phyloP scores from a whole-genome alignment of 2,113 vertebrate species.

The Cyanoramphus novaezelandiae region DNA sequence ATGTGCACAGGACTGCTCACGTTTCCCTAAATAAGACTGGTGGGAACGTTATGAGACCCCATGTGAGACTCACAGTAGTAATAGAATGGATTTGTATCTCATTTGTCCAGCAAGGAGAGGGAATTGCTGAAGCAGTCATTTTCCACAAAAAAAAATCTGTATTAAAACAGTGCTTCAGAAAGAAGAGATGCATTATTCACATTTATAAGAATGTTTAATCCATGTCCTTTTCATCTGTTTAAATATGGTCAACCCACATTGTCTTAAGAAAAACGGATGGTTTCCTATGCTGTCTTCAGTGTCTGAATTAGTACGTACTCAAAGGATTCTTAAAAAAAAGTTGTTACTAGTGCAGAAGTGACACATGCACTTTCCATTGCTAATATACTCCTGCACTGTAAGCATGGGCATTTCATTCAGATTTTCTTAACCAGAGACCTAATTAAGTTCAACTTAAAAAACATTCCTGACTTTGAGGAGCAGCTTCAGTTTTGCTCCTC shows the following conservation, averaged over 20 bases:
- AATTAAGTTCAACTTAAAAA: neutral
- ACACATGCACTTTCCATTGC: neutral
- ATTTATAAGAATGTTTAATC: neutral
- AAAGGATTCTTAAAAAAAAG: neutral
- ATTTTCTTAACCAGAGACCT: neutral
- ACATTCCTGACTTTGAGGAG: neutral
- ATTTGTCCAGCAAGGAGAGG: neutral
- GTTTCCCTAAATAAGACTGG: neutral
- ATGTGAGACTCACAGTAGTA: neutral
- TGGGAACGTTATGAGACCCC: neutral
- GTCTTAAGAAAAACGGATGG: neutral
- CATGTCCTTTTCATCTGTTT: neutral
- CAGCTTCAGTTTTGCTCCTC: neutral
- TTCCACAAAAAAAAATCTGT: neutral
- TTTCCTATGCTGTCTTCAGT: neutral
- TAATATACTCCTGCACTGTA: neutral
- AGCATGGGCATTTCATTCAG: neutral
- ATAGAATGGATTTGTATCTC: neutral
- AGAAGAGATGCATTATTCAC: neutral
- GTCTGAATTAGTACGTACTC: neutral
- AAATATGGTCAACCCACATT: neutral
- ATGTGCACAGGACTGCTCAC: neutral
- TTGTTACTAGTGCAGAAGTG: neutral
- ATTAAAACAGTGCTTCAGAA: neutral
- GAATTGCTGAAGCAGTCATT: neutral